Percentiles rank a stretch among this genome's conserved stretches.
phyloP scores from a whole-genome alignment of 2,113 vertebrate species.

The Propithecus coquereli region DNA sequence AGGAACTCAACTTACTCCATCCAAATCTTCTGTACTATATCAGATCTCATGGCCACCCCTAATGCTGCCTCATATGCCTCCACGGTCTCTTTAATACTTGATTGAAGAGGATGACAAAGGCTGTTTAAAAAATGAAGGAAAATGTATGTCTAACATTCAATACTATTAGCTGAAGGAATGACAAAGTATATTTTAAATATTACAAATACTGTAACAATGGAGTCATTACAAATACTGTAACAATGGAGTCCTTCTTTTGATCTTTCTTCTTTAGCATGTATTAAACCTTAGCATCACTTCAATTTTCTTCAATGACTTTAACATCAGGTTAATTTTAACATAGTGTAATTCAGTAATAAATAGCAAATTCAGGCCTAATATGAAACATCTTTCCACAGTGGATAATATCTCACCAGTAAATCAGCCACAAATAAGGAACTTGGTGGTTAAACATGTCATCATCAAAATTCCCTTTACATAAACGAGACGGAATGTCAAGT shows the following conservation, averaged over 20 bases:
- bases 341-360: constrained; percentile 23
- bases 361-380: neutral
- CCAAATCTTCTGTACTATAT: constrained; percentile 93
- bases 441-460: constrained; percentile 86
- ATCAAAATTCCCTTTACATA: constrained; percentile 85
- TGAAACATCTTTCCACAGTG: constrained; percentile 40
- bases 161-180: constrained; percentile 38
- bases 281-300: constrained; percentile 32
- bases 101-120: constrained; percentile 91
- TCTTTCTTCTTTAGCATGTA: constrained; percentile 7
- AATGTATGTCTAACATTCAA: constrained; percentile 19
- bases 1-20: constrained; percentile 90
- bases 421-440: constrained; percentile 90
- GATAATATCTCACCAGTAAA: constrained; percentile 90
- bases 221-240: constrained; percentile 35
- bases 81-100: constrained; percentile 84
- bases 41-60: constrained; percentile 87
- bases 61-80: constrained; percentile 94
- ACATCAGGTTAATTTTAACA: constrained; percentile 34
- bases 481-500: constrained; percentile 83
- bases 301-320: constrained; percentile 50
- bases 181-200: constrained; percentile 15
- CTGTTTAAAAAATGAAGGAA: constrained; percentile 80
- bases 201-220: constrained; percentile 18
- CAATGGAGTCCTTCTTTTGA: constrained; percentile 29